Base-by-base conservation (phyloP, 2,888 invertebrate species). In the Drosophila lutescens region DNA sequence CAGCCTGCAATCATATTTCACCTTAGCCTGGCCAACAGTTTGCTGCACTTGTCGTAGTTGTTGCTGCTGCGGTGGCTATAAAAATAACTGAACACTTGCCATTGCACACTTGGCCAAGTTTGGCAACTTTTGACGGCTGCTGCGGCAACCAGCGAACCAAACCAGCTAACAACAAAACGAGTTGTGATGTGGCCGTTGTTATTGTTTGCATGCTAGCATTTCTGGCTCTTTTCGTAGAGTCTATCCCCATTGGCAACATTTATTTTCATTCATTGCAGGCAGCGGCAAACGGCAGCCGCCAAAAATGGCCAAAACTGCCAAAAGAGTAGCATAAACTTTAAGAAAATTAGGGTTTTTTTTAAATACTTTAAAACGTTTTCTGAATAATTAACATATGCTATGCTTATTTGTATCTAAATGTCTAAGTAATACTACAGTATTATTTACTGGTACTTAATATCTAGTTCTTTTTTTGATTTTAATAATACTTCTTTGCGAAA, bases 91-190 rank as follows among this genome's bases (percentile, higher is more conserved):
- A 83, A 88, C 86, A 83, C 83, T 83, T 83, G 83, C 88, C 88
- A 74, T 80, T 88, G 83, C 83, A 86, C 83, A 86, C 88, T 83
- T 88, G 88, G 88, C 88, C 88, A 83, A 88, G 76, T 88, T 86
- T 88, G 83, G 88, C 83, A 83, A 86, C 86, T 81, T 67, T 71
- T 77, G 80, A 83, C 80, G 88, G 71, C 79, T 58, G 65, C 71
- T 60, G 62, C 67, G 50, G 60, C 75, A 57, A 59, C 47, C 77
- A 76, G 54, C 78, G 76, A 59, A 71, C 55, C 43, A 56, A 71
- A 56, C 70, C 66, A 74, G 69, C 55, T 26, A 66, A 68, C 65
- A 68, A 67, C 41, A 67, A 83, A 80, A 80, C 86, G 69, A 80
- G 80, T 86, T 69, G 67, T 20, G 58, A 40, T 57, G 58, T 56